These are phyloP conservation scores for Crenichthys baileyi DNA, from an alignment of 2,797 vertebrate genomes.

Conservation along the genomic window DNA sequence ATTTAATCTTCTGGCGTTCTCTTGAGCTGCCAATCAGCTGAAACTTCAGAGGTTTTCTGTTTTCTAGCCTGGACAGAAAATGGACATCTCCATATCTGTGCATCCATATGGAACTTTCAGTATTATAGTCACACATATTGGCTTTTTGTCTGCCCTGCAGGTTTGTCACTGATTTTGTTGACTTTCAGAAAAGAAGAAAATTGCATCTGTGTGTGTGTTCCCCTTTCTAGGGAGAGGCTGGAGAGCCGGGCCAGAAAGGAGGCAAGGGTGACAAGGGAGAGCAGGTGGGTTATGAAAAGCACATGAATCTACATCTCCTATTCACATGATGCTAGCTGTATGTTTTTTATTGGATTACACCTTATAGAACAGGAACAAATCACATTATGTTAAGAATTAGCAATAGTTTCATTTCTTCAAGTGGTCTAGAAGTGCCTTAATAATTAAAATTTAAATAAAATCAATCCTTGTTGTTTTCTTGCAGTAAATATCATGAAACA, in stretches of 20 bases:
- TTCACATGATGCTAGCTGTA: neutral
- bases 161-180: conserved; percentile 18
- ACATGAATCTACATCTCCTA: neutral
- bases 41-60: conserved; percentile 9
- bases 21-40: conserved; percentile 40
- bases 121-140: conserved; percentile 12
- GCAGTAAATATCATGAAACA: neutral
- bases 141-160: conserved; percentile 6
- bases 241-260: conserved; percentile 97
- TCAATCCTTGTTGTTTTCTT: neutral
- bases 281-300: conserved; percentile 82
- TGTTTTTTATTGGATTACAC: neutral
- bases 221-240: conserved; percentile 92
- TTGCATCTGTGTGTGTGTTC: conserved; percentile 25
- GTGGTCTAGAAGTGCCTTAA: neutral
- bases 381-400: neutral
- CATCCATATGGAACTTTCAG: neutral
- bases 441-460: neutral
- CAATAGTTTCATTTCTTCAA: neutral
- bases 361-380: neutral
- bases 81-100: neutral
- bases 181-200: conserved; percentile 20
- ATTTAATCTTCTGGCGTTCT: conserved; percentile 16
- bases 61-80: neutral
- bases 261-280: conserved; percentile 98